Evolutionary conservation across 2,888 invertebrate species (phyloP).

Genomic region (Carabus problematicus): DNA sequence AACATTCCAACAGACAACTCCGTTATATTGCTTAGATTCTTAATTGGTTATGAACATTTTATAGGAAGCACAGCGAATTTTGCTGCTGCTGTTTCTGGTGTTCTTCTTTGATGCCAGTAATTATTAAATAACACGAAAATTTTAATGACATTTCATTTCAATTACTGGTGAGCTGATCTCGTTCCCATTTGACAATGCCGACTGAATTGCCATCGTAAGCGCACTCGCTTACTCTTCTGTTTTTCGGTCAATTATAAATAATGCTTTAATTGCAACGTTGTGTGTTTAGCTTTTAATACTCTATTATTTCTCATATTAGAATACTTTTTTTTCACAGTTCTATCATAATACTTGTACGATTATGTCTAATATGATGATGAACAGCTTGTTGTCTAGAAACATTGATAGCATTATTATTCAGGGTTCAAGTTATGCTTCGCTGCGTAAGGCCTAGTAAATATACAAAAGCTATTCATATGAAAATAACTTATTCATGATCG

Average conservation of each 20-base stretch:
- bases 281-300: too few relatives aligned
- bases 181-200: conserved; percentile 20
- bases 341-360: too few relatives aligned
- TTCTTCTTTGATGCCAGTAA: conserved; percentile 18
- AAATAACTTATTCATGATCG: conserved; percentile 40
- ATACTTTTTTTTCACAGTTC: too few relatives aligned
- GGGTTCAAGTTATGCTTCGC: conserved; percentile 24
- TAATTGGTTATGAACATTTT: conserved; percentile 42
- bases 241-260: conserved; percentile 35
- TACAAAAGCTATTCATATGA: conserved; percentile 41
- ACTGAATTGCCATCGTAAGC: background rate
- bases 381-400: conserved; percentile 31
- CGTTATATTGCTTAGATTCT: conserved; percentile 37
- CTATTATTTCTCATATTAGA: too few relatives aligned
- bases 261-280: conserved; percentile 30
- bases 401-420: conserved; percentile 37
- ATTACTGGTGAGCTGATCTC: conserved; percentile 25
- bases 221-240: background rate
- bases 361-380: conserved; percentile 14
- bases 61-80: conserved; percentile 15
- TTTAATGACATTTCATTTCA: conserved; percentile 39
- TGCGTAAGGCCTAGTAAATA: conserved; percentile 28
- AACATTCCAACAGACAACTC: conserved; percentile 35
- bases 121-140: conserved; percentile 39
- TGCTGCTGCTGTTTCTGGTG: background rate